Conservation (phyloP, 1,140 invertebrate genomes). For the Calosoma granatense region DNA sequence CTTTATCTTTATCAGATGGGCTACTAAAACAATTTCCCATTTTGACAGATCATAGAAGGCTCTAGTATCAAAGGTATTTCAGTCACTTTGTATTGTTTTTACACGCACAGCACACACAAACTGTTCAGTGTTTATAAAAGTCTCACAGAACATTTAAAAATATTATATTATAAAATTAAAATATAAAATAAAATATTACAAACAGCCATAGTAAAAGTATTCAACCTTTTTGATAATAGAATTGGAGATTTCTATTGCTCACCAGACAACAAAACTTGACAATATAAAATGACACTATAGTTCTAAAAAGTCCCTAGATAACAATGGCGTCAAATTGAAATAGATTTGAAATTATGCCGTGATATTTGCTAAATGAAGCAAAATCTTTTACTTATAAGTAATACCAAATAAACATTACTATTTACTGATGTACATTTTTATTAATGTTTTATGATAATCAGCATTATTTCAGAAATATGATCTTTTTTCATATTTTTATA, state of each 20-base stretch:
- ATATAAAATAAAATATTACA: background rate
- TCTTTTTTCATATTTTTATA: no score
- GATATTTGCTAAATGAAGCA: no score
- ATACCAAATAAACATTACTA: no score
- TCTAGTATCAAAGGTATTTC: background rate
- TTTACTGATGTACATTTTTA: no score
- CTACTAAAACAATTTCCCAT: slow-evolving; percentile 67
- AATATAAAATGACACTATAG: background rate
- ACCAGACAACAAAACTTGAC: background rate
- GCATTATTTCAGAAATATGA: no score
- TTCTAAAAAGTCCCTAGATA: no score
- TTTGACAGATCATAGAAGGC: slow-evolving; percentile 21
- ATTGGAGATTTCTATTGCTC: background rate
- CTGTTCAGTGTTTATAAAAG: background rate
- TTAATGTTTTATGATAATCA: no score
- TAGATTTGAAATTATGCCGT: no score
- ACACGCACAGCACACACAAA: background rate
- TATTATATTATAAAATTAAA: background rate
- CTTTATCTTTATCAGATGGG: slow-evolving; percentile 49
- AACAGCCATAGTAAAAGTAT: slow-evolving; percentile 2
- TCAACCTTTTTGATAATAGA: slow-evolving; percentile 6
- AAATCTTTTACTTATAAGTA: no score
- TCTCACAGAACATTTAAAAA: slow-evolving; percentile 7
- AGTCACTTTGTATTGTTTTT: background rate
- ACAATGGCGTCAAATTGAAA: no score